A percentile compares a stretch with the other conserved stretches of the same genome.
Conservation (phyloP, 1,140 invertebrate species). For the Zaprionus taronus region DNA sequence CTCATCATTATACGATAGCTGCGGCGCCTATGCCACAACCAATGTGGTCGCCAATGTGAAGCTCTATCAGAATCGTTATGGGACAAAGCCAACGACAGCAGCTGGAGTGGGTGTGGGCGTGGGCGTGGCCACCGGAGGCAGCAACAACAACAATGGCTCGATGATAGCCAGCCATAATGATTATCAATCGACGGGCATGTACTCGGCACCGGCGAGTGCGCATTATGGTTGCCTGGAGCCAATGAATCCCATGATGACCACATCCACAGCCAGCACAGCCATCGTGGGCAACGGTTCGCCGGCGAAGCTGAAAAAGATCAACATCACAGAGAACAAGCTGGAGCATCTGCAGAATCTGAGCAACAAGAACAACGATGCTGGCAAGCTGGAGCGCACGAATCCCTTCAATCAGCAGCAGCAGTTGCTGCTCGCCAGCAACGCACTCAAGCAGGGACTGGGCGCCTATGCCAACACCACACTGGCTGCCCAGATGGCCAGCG, state of each 20-base stretch:
- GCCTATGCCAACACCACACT: constrained; percentile 80
- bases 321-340: constrained; percentile 84
- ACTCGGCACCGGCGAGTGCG: constrained; percentile 79
- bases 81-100: constrained; percentile 49
- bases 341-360: constrained; percentile 72
- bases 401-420: constrained; percentile 81
- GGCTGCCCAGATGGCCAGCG: constrained; percentile 76
- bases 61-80: constrained; percentile 83
- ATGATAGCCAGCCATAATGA: constrained; percentile 54
- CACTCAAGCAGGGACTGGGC: constrained; percentile 75
- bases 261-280: constrained; percentile 76
- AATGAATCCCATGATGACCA: constrained; percentile 74
- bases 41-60: constrained; percentile 84
- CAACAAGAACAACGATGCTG: constrained; percentile 40
- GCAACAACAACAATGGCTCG: constrained; percentile 63
- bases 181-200: constrained; percentile 78
- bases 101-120: not conserved
- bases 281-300: constrained; percentile 63
- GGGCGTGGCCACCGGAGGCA: constrained; percentile 23
- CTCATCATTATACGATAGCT: constrained; percentile 82
- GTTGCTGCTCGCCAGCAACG: constrained; percentile 75
- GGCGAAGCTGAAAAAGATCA: constrained; percentile 75
- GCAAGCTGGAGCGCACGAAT: constrained; percentile 63
- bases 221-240: constrained; percentile 75
- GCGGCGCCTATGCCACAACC: constrained; percentile 84